phyloP scores from a whole-genome alignment of 2,797 vertebrate genomes.

The Peromyscus attwateri region DNA sequence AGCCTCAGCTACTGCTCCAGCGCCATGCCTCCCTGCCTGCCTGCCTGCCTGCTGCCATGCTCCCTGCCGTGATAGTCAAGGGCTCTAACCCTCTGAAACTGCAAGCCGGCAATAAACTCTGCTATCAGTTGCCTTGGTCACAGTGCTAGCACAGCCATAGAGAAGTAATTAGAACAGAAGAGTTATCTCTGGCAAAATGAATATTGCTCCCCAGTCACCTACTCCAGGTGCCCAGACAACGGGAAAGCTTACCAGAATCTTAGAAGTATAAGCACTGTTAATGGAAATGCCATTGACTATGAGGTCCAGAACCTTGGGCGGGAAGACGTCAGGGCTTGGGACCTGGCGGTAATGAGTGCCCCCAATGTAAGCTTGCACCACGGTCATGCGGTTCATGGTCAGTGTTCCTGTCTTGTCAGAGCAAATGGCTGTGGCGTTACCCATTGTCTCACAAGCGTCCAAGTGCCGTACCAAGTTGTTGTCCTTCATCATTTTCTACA shows the following conservation, averaged over 20 bases:
- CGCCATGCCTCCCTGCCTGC: too few species aligned
- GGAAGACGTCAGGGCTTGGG: constrained; percentile 92
- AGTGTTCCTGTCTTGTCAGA: constrained; percentile 98
- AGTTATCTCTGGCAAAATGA: neutral
- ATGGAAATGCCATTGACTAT: constrained; percentile 96
- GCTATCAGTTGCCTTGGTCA: neutral
- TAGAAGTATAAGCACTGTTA: constrained; percentile 98
- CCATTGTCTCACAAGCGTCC: constrained; percentile 99
- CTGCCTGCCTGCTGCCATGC: too few species aligned
- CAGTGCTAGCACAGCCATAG: neutral
- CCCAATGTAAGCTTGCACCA: constrained; percentile 95
- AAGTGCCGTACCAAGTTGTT: constrained; percentile 98
- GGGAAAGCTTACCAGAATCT: constrained; percentile 93
- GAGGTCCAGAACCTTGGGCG: constrained; percentile 90
- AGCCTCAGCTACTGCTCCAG: neutral
- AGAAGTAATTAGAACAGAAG: neutral
- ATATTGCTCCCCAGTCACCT: neutral
- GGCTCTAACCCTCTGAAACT: neutral
- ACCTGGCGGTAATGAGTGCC: constrained; percentile 92
- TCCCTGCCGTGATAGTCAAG: neutral
- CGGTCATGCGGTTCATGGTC: constrained; percentile 99
- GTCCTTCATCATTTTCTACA: constrained; percentile 99
- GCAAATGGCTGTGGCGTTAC: constrained; percentile 98
- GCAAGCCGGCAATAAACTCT: neutral
- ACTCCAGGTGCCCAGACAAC: neutral